phyloP scores from a whole-genome alignment of 2,113 vertebrate species.

The Sisor rabdophorus region DNA sequence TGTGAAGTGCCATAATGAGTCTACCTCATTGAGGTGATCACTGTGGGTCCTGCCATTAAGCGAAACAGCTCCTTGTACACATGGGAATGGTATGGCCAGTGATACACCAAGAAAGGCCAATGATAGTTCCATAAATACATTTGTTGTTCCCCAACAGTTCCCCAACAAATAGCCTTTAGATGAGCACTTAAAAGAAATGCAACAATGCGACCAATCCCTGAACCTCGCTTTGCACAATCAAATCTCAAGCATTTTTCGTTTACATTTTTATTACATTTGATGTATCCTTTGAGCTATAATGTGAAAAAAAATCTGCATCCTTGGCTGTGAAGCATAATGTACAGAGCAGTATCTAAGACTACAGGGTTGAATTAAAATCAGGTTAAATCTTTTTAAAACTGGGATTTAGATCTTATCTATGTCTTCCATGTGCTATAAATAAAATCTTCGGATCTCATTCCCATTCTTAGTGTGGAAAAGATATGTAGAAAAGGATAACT shows the following conservation, averaged over 20 bases:
- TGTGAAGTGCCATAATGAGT: slow-evolving; percentile 64
- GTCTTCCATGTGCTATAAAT: slow-evolving; percentile 27
- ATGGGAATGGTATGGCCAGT: slow-evolving; percentile 64
- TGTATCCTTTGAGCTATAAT: slow-evolving; percentile 1
- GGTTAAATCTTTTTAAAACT: slow-evolving; percentile 12
- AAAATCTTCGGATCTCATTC: background rate
- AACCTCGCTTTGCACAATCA: slow-evolving; percentile 70
- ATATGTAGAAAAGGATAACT: background rate
- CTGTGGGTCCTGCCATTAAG: slow-evolving; percentile 67
- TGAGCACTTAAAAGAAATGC: slow-evolving; percentile 63
- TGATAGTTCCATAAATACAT: slow-evolving; percentile 63
- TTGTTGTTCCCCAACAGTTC: slow-evolving; percentile 56
- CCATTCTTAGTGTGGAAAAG: background rate
- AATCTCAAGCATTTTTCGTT: slow-evolving; percentile 44
- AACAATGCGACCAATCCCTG: slow-evolving; percentile 43
- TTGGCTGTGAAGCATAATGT: slow-evolving; percentile 3
- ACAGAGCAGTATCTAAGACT: slow-evolving; percentile 1
- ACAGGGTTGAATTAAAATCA: slow-evolving; percentile 37
- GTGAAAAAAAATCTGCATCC: slow-evolving; percentile 5
- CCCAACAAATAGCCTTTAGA: slow-evolving; percentile 67
- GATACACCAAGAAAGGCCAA: slow-evolving; percentile 38
- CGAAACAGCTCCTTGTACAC: slow-evolving; percentile 58
- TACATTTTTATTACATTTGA: background rate
- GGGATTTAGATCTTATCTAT: slow-evolving; percentile 19
- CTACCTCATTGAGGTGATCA: slow-evolving; percentile 75